Conservation (phyloP, 1,140 invertebrate species). For the Armadillidium nasatum region DNA sequence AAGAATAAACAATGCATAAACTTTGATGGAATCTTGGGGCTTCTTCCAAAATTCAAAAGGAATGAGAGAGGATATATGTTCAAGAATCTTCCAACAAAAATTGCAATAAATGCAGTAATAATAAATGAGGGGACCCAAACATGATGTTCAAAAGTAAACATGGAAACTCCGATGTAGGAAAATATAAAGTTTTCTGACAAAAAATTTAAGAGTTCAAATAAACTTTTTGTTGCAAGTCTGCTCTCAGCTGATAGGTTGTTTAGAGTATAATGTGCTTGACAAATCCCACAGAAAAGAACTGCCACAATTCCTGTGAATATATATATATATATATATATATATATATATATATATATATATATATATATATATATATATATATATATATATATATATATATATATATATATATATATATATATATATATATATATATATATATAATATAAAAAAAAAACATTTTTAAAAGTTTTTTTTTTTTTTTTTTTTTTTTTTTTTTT, state of each 20-base stretch:
- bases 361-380: too few relatives aligned
- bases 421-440: too few relatives aligned
- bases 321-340: too few relatives aligned
- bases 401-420: too few relatives aligned
- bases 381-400: too few relatives aligned
- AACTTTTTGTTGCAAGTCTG: constrained; percentile 78
- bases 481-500: too few relatives aligned
- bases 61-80: constrained; percentile 96
- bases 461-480: too few relatives aligned
- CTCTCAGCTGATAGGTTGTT: constrained; percentile 89
- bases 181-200: constrained; percentile 98
- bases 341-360: too few relatives aligned
- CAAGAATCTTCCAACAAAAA: constrained; percentile 78
- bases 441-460: too few relatives aligned
- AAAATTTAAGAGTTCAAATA: constrained; percentile 95
- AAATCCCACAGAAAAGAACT: constrained; percentile 96
- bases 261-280: constrained; percentile 98
- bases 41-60: constrained; percentile 84
- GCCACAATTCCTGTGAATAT: constrained; percentile 79
- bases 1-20: constrained; percentile 99
- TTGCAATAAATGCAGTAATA: constrained; percentile 77
- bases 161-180: constrained; percentile 95
- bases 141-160: constrained; percentile 96
- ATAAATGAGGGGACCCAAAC: constrained; percentile 90
- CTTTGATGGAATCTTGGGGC: constrained; percentile 86